Evolutionary conservation across 2,113 vertebrate species (phyloP), one percentile per base, ranked within the genome.

Genomic region (Phycodurus eques): DNA sequence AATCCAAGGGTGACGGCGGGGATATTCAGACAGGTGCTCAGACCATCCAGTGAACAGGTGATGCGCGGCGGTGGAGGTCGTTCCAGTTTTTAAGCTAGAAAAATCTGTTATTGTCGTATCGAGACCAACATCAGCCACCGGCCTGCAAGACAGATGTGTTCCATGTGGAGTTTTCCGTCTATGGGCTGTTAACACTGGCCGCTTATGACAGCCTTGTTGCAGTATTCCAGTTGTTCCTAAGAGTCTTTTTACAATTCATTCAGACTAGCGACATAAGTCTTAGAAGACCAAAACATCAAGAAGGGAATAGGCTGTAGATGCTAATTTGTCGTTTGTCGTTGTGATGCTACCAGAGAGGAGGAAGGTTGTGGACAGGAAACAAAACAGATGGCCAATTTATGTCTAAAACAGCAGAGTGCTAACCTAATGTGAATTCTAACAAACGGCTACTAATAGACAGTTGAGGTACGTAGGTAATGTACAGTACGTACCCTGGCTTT

Each of bases 41-140:
- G 71, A 80, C 70, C 78, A 56, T 74, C 31, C 44, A 76, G 77
- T 63, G 67, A 65, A 53, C 79, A 87, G 88, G 85, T 86, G 87
- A 84, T 84, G 78, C 78, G 61, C 59, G 53, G 77, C 65, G 56
- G 56, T 65, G 33, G 4, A 72, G 83, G 82, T 85, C 59, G 49
- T 83, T 81, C 71, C 85, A 78, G 67, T 76, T 2, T 67, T 53
- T 17, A 56, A 19, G 22, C 67, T 56, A 65, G 75, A 75, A 80
- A 82, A 68, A 22, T 71, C 70, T 81, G 71, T 80, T 62, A 27
- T 77, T 85, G 80, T 70, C 13, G 4, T 72, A 67, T 6, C 59
- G 72, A 68, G 74, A 62, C 61, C 20, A 70, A 77, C 53, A 63
- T 77, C 73, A 44, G 54, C 22, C 43, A 19, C 39, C 42, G 57